Percentiles rank a stretch among this genome's conserved stretches.
These are phyloP conservation scores for Sardina pilchardus DNA, from an alignment of 2,113 vertebrate species.

Conservation along the genomic window DNA sequence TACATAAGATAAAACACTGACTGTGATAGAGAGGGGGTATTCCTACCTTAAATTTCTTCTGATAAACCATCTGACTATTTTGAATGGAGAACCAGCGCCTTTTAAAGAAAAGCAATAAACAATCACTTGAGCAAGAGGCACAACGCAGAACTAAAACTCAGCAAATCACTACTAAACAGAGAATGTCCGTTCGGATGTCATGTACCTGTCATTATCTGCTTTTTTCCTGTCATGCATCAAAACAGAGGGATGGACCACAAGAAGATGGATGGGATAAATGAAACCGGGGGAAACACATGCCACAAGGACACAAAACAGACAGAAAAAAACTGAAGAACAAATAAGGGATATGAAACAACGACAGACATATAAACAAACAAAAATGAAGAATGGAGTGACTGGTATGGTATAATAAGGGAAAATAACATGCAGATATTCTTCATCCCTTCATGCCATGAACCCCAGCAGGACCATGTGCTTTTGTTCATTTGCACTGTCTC, in stretches of 20 bases:
- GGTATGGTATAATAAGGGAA: not conserved
- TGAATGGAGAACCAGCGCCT: conserved; percentile 99
- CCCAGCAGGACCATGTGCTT: no score
- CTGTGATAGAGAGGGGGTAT: not conserved
- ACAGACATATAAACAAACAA: not conserved
- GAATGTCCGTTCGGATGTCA: not conserved
- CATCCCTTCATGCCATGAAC: not conserved
- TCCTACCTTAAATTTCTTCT: conserved; percentile 97
- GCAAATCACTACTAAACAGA: not conserved
- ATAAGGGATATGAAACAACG: not conserved
- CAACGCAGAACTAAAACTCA: not conserved
- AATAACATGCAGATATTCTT: not conserved
- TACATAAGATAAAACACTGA: not conserved
- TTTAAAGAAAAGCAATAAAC: conserved; percentile 63
- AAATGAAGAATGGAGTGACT: not conserved
- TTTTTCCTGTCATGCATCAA: conserved; percentile 7
- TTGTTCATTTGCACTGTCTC: no score
- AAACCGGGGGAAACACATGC: not conserved
- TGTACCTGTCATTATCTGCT: conserved; percentile 2
- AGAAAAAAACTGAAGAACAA: not conserved
- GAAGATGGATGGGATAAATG: not conserved
- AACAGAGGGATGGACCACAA: not conserved
- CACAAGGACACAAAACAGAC: not conserved
- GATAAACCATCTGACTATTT: conserved; percentile 98
- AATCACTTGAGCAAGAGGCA: conserved; percentile 37